Conservation (phyloP, 1,140 invertebrate genomes). For the Dufourea novaeangliae region DNA sequence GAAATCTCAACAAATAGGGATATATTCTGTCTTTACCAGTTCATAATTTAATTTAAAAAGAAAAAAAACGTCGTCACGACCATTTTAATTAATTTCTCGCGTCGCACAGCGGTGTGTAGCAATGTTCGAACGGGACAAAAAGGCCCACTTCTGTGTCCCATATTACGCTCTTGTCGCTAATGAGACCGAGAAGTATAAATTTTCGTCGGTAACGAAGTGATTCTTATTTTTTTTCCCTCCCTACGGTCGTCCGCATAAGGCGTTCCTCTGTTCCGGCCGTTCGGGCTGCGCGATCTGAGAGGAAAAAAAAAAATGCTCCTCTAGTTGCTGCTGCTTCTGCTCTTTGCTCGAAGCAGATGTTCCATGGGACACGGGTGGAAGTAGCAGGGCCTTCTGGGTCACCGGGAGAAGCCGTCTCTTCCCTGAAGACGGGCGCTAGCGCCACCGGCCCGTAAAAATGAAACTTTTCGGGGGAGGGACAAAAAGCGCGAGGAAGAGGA, state of each 20-base stretch:
- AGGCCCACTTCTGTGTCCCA: neutral
- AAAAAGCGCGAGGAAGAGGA: slow-evolving; percentile 5
- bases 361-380: slow-evolving; percentile 19
- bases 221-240: slow-evolving; percentile 48
- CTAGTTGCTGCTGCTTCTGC: slow-evolving; percentile 31
- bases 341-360: slow-evolving; percentile 60
- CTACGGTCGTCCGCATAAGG: slow-evolving; percentile 43
- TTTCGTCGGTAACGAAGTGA: slow-evolving; percentile 49
- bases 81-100: neutral
- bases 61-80: neutral
- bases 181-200: slow-evolving; percentile 32
- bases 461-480: slow-evolving; percentile 33
- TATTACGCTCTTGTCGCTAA: slow-evolving; percentile 20
- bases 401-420: slow-evolving; percentile 50
- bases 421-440: slow-evolving; percentile 46
- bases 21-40: too few species aligned
- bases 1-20: too few species aligned
- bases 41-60: too few species aligned
- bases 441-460: slow-evolving; percentile 49
- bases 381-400: slow-evolving; percentile 21
- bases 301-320: slow-evolving; percentile 56
- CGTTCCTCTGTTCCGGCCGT: slow-evolving; percentile 44
- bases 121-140: neutral
- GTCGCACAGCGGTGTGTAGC: neutral
- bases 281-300: slow-evolving; percentile 32